A percentile compares a stretch with the other conserved stretches of the same genome.
These are phyloP conservation scores for Thera britannica DNA, from an alignment of 2,888 invertebrate genomes.

Conservation along the genomic window DNA sequence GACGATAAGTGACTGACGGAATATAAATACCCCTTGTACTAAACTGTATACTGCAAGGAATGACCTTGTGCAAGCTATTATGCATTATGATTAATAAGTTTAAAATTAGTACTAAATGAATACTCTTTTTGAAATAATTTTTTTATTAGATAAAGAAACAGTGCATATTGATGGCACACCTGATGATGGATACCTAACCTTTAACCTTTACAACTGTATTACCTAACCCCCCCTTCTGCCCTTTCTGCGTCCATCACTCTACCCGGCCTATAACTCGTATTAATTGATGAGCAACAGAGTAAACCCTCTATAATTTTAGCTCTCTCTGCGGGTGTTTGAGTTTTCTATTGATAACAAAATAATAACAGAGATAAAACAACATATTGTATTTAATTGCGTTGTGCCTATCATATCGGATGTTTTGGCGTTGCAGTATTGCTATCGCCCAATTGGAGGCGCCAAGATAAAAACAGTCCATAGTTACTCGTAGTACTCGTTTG, in stretches of 20 bases:
- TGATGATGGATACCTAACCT: no score
- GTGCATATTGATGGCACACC: no score
- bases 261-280: no score
- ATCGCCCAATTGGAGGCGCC: slow-evolving; percentile 20
- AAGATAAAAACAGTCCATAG: not conserved
- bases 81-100: not conserved
- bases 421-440: slow-evolving; percentile 23
- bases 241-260: no score
- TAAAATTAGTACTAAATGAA: no score
- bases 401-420: slow-evolving; percentile 13
- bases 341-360: not conserved
- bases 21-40: not conserved
- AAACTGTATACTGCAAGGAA: not conserved
- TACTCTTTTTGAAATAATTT: no score
- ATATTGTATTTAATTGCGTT: slow-evolving; percentile 16
- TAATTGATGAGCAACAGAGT: no score
- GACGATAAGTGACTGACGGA: slow-evolving; percentile 5
- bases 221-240: no score
- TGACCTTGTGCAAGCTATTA: not conserved
- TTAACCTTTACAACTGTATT: no score
- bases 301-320: not conserved
- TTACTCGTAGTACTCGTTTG: not conserved
- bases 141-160: no score
- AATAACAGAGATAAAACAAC: slow-evolving; percentile 16
- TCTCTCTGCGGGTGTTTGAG: not conserved